phyloP scores from a whole-genome alignment of 2,797 vertebrate species.

The Tenualosa ilisha region DNA sequence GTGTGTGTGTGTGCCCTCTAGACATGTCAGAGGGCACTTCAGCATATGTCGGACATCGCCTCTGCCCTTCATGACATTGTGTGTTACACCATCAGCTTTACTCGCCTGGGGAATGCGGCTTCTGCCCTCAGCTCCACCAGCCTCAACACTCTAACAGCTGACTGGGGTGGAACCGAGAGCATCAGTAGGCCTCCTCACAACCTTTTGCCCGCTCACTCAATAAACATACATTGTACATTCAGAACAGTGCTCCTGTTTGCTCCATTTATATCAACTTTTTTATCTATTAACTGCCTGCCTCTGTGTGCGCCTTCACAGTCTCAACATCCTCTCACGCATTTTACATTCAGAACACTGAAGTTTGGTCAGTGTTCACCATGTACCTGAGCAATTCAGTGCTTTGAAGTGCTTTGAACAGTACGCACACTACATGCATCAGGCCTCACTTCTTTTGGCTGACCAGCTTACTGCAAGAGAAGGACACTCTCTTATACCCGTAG shows the following conservation, averaged over 20 bases:
- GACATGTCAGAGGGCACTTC: conserved; percentile 65
- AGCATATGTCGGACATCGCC: conserved; percentile 66
- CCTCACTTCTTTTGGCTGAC: too few relatives aligned
- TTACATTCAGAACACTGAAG: background rate
- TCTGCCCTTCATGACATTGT: conserved; percentile 71
- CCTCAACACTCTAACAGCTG: conserved; percentile 55
- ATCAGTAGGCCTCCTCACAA: conserved; percentile 59
- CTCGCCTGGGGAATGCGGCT: conserved; percentile 69
- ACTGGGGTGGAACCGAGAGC: conserved; percentile 70
- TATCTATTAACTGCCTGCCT: background rate
- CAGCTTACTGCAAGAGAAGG: too few relatives aligned
- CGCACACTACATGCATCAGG: background rate
- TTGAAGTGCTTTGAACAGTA: too few relatives aligned
- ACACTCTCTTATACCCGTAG: background rate
- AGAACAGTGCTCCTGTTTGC: background rate
- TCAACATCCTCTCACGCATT: background rate
- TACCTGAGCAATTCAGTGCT: background rate
- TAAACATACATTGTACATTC: background rate
- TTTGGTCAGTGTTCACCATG: too few relatives aligned
- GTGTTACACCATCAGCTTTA: conserved; percentile 74
- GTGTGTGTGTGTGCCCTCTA: conserved; percentile 48
- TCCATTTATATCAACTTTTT: background rate
- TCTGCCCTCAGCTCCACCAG: conserved; percentile 54
- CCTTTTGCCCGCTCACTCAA: background rate
- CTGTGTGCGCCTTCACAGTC: background rate